A percentile compares a stretch with the other conserved stretches of the same genome.
These are phyloP conservation scores for Falco peregrinus DNA, from an alignment of 2,797 vertebrate genomes.

Conservation along the genomic window DNA sequence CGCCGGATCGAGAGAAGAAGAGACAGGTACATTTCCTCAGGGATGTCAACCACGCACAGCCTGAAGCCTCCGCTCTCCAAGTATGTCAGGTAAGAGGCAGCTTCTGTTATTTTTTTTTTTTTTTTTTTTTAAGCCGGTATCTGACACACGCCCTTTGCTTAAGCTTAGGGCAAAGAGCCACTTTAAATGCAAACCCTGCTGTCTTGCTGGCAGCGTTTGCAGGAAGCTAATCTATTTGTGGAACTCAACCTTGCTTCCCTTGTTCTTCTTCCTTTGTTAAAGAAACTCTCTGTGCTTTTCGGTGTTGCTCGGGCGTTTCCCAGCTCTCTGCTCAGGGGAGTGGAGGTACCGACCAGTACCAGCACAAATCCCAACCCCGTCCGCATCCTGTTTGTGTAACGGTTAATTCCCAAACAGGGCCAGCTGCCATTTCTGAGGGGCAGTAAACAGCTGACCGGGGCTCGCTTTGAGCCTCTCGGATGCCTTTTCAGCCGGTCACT, in stretches of 20 bases:
- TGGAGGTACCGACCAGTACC: background rate
- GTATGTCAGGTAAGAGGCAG: constrained; percentile 86
- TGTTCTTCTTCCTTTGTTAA: constrained; percentile 54
- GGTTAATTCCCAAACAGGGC: background rate
- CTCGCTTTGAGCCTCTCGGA: background rate
- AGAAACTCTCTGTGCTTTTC: background rate
- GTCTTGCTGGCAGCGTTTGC: constrained; percentile 46
- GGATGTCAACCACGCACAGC: constrained; percentile 87
- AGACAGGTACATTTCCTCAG: constrained; percentile 91
- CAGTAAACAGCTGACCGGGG: constrained; percentile 18
- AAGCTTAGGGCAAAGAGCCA: background rate
- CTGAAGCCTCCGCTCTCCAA: constrained; percentile 83
- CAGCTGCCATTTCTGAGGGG: background rate
- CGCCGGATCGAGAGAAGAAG: constrained; percentile 90
- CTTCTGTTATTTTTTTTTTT: background rate
- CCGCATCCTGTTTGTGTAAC: constrained; percentile 55
- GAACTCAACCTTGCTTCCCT: constrained; percentile 35
- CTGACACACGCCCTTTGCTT: background rate
- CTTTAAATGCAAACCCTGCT: constrained; percentile 15
- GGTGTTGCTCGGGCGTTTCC: background rate
- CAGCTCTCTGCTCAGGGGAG: background rate
- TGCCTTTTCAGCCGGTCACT: background rate
- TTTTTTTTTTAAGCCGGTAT: background rate
- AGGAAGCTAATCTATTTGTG: constrained; percentile 52
- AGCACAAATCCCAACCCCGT: background rate